Base-by-base conservation (phyloP, 2,113 vertebrate genomes). In the Pagrus major region DNA sequence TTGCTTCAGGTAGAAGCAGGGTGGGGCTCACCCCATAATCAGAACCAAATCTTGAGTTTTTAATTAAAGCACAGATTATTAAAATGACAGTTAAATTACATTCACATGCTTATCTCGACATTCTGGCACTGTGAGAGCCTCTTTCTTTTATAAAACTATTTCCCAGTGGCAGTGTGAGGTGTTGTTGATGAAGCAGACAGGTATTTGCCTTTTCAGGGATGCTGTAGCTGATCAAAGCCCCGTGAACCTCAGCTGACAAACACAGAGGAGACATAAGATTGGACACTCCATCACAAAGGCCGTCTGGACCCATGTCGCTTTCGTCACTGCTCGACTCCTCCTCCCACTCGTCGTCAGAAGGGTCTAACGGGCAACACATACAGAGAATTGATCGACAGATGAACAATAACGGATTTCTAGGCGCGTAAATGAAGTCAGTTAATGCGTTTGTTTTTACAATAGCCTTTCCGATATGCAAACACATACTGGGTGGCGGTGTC, bases 341-440 rank as follows among this genome's bases (percentile, higher is more conserved):
- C 70, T 99, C 98, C 98, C 98, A 99, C 72, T 99, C 97, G 0
- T 98, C 97, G 51, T 99, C 98, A 0, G 97, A 98, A 0, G 96
- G 95, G 76, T 98, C 98, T 97, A 0, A 87, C 14, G n/a, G 68
- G 23, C 33, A n/a, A 31, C 16, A 54, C 15, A 27, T 6, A 37
- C 2, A 25, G 0, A 41, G 11, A 20, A 27, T 0, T 14, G 31
- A 75, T 76, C 27, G 46, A 37, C 56, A 20, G n/a, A 55, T 14
- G 16, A 1, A 23, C 8, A 68, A 37, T 3, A 18, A 23, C 9
- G 37, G 23, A 0, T 78, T 83, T 68, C 15, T 5, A 16, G 51
- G 37, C 39, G 21, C 47, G 59, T 11, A 46, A 46, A 55, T 64
- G 4, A 76, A 60, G 42, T 54, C 0, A 6, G 18, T 11, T 12